Conservation (phyloP, 2,797 vertebrate species). For the Rhinella marina region DNA sequence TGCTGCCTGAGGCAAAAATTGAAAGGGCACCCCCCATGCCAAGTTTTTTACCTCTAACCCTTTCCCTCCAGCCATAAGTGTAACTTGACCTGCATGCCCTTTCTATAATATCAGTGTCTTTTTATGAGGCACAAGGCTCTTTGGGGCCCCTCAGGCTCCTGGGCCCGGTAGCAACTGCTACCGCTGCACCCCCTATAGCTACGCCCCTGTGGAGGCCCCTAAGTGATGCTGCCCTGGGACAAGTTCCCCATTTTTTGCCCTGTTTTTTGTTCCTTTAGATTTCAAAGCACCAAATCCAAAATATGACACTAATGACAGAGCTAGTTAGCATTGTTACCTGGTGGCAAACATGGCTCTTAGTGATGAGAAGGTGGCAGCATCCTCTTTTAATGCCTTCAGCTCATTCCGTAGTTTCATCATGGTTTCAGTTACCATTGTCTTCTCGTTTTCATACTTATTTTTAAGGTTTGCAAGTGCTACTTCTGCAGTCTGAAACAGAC, state of each 20-base stretch:
- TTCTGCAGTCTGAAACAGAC: conserved; percentile 86
- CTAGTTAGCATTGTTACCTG: conserved; percentile 77
- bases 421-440: conserved; percentile 96
- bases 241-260: neutral
- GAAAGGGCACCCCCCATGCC: no score
- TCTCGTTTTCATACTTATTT: conserved; percentile 98
- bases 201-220: no score
- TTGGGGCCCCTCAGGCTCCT: no score
- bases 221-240: neutral
- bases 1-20: no score
- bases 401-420: conserved; percentile 98
- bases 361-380: conserved; percentile 97
- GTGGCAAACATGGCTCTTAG: conserved; percentile 98
- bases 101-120: no score
- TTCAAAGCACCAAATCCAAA: neutral
- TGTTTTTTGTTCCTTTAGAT: neutral
- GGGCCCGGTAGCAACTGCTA: no score
- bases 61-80: no score
- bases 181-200: no score
- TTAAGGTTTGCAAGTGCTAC: conserved; percentile 94
- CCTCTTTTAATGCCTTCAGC: conserved; percentile 97
- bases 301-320: neutral
- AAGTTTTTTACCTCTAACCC: no score
- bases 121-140: no score
- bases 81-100: no score